phyloP scores from a whole-genome alignment of 1,140 invertebrate genomes.

The Melipona quadrifasciata region DNA sequence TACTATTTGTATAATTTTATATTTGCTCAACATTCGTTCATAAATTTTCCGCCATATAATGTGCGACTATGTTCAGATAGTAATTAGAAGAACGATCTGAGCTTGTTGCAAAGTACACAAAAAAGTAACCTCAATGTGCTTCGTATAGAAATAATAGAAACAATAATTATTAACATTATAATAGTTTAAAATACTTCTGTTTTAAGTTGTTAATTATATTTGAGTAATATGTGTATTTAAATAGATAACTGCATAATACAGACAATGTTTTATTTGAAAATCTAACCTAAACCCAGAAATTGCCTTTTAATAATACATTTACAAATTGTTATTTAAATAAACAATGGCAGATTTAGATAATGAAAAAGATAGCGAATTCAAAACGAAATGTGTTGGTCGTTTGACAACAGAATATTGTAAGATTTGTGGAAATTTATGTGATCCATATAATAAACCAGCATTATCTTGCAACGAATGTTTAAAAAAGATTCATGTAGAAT shows the following conservation, averaged over 20 bases:
- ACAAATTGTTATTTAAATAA: background rate
- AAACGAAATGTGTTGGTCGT: background rate
- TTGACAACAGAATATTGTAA: conserved; percentile 62
- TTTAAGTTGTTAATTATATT: background rate
- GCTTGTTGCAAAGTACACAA: background rate
- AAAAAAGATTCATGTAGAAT: conserved; percentile 84
- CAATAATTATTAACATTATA: background rate
- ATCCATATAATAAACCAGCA: conserved; percentile 71
- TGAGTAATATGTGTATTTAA: background rate
- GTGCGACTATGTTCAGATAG: background rate
- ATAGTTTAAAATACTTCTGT: background rate
- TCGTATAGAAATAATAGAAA: background rate
- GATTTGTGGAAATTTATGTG: conserved; percentile 64
- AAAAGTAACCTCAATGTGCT: background rate
- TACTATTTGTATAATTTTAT: background rate
- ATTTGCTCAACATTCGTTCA: background rate
- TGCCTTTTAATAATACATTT: background rate
- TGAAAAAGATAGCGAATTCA: background rate
- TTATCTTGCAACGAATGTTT: conserved; percentile 79
- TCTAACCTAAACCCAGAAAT: background rate
- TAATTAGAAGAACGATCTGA: background rate
- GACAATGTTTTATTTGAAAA: background rate
- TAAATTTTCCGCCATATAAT: background rate
- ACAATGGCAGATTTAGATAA: conserved; percentile 16
- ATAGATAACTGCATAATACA: background rate